These are phyloP conservation scores for Illadopsis cleaveri DNA, from an alignment of 2,113 vertebrate genomes.

Conservation along the genomic window DNA sequence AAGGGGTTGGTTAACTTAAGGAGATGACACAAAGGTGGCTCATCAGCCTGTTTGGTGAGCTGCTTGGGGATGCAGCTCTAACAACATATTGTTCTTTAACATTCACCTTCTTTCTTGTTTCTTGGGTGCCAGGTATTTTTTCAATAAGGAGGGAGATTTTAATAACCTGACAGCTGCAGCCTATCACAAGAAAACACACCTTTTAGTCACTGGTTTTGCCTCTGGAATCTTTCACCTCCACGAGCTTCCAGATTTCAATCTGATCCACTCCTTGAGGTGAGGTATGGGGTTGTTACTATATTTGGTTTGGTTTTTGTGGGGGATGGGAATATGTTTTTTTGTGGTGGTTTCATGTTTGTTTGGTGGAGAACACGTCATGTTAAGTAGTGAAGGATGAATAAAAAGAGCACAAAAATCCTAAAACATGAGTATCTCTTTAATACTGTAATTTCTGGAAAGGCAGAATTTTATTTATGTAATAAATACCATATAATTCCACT, in stretches of 20 bases:
- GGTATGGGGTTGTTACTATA: background rate
- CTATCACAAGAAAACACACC: slow-evolving; percentile 86
- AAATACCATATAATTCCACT: background rate
- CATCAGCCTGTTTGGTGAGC: background rate
- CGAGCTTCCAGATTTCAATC: slow-evolving; percentile 92
- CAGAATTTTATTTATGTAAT: background rate
- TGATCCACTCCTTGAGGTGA: slow-evolving; percentile 96
- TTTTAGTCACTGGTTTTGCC: slow-evolving; percentile 92
- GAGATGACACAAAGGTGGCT: background rate
- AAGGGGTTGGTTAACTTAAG: background rate
- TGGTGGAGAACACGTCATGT: background rate
- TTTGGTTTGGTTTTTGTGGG: background rate
- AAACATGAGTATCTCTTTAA: background rate
- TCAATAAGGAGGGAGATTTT: slow-evolving; percentile 95
- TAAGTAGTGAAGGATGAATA: background rate
- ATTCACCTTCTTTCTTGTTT: background rate
- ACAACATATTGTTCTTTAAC: background rate
- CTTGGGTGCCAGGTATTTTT: slow-evolving; percentile 82
- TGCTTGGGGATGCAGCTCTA: background rate
- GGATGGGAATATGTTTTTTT: rapidly evolving
- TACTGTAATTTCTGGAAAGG: background rate
- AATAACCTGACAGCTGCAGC: slow-evolving; percentile 86
- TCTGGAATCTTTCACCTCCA: slow-evolving; percentile 95
- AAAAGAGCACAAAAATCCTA: background rate
- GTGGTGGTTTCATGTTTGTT: background rate